phyloP scores from a whole-genome alignment of 1,140 invertebrate genomes.

The Brevipalpus yothersi region DNA sequence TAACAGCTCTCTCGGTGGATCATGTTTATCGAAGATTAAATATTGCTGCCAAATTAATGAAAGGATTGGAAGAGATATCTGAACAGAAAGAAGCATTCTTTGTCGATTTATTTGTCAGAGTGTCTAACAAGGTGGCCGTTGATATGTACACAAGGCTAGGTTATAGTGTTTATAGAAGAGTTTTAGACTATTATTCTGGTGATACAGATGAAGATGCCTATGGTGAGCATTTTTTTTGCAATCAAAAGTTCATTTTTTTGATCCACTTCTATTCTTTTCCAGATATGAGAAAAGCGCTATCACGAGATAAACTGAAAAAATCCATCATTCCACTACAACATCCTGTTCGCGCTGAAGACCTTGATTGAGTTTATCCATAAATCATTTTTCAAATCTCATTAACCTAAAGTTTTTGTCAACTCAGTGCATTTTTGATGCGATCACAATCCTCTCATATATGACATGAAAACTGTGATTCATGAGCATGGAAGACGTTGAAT shows the following conservation, averaged over 20 bases:
- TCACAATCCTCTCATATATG: too few species aligned
- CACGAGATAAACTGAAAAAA: conserved; percentile 68
- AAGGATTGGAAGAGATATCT: conserved; percentile 75
- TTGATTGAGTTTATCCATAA: conserved; percentile 34
- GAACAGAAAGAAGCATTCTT: conserved; percentile 94
- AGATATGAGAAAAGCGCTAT: conserved; percentile 97
- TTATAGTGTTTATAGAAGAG: conserved; percentile 87
- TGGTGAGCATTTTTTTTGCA: conserved; percentile 32
- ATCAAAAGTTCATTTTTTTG: conserved; percentile 3
- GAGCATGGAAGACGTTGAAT: too few species aligned
- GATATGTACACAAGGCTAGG: conserved; percentile 91
- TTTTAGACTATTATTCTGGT: conserved; percentile 90
- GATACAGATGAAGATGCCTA: conserved; percentile 95
- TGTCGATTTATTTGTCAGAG: conserved; percentile 94
- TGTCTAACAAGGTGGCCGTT: conserved; percentile 88
- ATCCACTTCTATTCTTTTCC: conserved; percentile 23
- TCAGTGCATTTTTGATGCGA: too few species aligned
- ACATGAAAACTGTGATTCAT: too few species aligned
- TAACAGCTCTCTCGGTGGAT: conserved; percentile 88
- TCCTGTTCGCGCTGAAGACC: conserved; percentile 81
- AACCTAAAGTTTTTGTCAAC: not conserved
- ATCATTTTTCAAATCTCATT: not conserved
- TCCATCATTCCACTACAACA: conserved; percentile 77
- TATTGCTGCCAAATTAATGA: conserved; percentile 81
- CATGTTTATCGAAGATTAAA: conserved; percentile 73